Percentiles rank a stretch among this genome's conserved stretches.
Evolutionary conservation across 2,113 vertebrate genomes (phyloP).

Genomic region (Rhadina sibilatrix): DNA sequence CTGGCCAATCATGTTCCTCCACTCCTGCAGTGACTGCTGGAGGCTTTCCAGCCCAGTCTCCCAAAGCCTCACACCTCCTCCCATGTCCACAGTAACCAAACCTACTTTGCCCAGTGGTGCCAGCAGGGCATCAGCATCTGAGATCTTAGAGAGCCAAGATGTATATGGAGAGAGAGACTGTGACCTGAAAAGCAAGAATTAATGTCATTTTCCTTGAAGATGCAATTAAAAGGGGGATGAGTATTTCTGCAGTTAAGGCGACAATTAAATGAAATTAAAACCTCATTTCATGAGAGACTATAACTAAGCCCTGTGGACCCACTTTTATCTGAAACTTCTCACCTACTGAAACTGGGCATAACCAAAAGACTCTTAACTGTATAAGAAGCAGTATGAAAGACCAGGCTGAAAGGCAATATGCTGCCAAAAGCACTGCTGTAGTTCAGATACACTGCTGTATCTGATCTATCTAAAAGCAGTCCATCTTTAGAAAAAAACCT

Average conservation of each 20-base stretch:
- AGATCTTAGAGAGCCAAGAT: constrained; percentile 88
- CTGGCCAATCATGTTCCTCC: constrained; percentile 93
- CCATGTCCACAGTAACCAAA: constrained; percentile 90
- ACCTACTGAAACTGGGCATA: background rate
- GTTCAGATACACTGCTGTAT: background rate
- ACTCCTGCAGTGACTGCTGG: constrained; percentile 89
- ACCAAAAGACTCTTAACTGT: background rate
- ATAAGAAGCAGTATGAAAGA: background rate
- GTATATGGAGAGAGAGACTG: constrained; percentile 85
- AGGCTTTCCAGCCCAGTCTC: constrained; percentile 88
- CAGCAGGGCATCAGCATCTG: constrained; percentile 84
- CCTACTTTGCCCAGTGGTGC: constrained; percentile 80
- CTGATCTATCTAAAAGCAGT: background rate
- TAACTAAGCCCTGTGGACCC: background rate
- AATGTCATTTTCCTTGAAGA: background rate
- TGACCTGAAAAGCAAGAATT: constrained; percentile 72
- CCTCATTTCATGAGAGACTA: background rate
- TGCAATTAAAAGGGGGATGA: background rate
- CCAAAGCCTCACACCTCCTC: constrained; percentile 88
- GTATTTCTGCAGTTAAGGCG: background rate
- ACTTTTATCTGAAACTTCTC: background rate
- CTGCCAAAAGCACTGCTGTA: background rate
- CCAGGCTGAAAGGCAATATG: background rate
- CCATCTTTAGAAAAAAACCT: background rate
- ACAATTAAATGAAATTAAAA: background rate